These are phyloP conservation scores for Hydropsyche tenuis DNA, from an alignment of 1,140 invertebrate genomes.

Conservation along the genomic window DNA sequence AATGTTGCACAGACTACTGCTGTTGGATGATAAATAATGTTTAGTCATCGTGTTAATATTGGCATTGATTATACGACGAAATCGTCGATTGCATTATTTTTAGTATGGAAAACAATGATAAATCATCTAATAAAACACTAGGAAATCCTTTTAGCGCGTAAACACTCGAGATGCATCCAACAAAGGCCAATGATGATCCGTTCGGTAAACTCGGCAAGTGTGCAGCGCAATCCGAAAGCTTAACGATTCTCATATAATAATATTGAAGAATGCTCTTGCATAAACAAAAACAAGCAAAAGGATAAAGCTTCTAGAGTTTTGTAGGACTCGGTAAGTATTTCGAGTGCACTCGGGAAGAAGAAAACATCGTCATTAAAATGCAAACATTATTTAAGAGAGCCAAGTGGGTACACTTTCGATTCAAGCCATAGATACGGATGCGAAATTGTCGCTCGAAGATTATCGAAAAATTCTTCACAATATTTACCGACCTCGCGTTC, in stretches of 20 bases:
- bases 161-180: constrained; percentile 16
- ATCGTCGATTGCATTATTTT: too few relatives aligned
- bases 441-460: background rate
- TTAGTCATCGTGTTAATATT: too few relatives aligned
- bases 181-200: constrained; percentile 27
- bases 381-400: background rate
- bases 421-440: background rate
- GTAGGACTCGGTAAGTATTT: background rate
- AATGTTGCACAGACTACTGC: too few relatives aligned
- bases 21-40: too few relatives aligned
- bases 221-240: constrained; percentile 10
- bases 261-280: too few relatives aligned
- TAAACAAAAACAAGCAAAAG: constrained; percentile 5
- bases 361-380: constrained; percentile 20
- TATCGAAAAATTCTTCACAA: constrained; percentile 9
- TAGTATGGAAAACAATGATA: too few relatives aligned
- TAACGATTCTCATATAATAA: background rate
- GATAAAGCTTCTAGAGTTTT: constrained; percentile 32
- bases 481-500: background rate
- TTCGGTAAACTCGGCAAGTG: constrained; percentile 2
- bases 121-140: background rate
- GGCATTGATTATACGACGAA: too few relatives aligned
- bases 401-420: constrained; percentile 5
- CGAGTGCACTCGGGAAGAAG: background rate
- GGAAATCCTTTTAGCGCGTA: constrained; percentile 3